Evolutionary conservation across 2,113 vertebrate species (phyloP).

Genomic region (Austrofundulus limnaeus): DNA sequence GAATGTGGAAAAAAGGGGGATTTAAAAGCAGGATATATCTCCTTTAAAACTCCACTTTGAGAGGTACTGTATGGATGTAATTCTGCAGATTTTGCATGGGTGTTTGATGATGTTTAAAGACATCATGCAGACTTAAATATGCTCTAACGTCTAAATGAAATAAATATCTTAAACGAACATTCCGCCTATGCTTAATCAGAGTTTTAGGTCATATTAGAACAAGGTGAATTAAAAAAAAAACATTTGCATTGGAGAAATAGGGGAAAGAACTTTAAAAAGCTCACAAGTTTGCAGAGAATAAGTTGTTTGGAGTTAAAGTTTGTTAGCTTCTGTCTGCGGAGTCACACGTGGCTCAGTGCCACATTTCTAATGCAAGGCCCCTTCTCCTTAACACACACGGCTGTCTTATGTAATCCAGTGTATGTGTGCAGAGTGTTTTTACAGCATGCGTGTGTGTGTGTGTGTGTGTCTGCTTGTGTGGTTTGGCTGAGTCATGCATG

Average conservation of each 20-base stretch:
- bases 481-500: conserved; percentile 27
- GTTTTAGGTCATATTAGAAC: too few relatives aligned
- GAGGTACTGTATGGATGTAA: too few relatives aligned
- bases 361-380: conserved; percentile 4
- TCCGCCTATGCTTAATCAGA: too few relatives aligned
- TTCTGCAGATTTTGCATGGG: not conserved
- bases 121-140: too few relatives aligned
- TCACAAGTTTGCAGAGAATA: not conserved
- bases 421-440: conserved; percentile 11
- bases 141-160: too few relatives aligned
- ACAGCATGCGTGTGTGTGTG: not conserved
- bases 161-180: too few relatives aligned
- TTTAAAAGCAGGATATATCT: too few relatives aligned
- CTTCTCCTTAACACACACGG: conserved; percentile 18
- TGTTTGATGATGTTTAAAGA: not conserved
- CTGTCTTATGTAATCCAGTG: conserved; percentile 44
- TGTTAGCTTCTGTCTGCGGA: conserved; percentile 26
- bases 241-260: too few relatives aligned
- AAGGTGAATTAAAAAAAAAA: too few relatives aligned
- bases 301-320: not conserved
- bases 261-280: too few relatives aligned
- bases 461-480: conserved; percentile 29
- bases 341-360: conserved; percentile 29
- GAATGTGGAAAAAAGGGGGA: too few relatives aligned
- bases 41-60: too few relatives aligned